Evolutionary conservation across 2,113 vertebrate species (phyloP).

Genomic region (Gymnogyps californianus): DNA sequence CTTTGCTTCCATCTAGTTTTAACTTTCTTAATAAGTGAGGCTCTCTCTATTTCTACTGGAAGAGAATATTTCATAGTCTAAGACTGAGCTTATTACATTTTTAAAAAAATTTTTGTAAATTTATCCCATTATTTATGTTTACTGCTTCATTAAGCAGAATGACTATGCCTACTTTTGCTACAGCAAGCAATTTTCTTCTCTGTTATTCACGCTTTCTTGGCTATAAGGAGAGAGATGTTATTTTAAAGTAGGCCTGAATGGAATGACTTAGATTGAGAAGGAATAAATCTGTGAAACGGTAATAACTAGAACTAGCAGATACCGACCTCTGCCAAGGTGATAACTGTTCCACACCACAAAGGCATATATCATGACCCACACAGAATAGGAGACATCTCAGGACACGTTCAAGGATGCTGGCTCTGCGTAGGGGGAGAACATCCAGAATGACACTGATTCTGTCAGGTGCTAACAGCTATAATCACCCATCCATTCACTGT

Average conservation of each 20-base stretch:
- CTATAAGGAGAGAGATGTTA: not conserved
- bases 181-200: not conserved
- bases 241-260: not conserved
- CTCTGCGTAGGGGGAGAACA: not conserved
- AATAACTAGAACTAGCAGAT: not conserved
- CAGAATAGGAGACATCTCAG: not conserved
- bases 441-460: not conserved
- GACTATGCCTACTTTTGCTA: not conserved
- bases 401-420: not conserved
- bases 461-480: not conserved
- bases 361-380: not conserved
- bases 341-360: not conserved
- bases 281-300: not conserved
- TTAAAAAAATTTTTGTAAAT: not conserved
- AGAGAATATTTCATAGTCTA: not conserved
- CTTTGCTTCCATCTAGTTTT: constrained; percentile 56
- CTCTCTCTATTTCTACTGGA: not conserved
- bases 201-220: not conserved
- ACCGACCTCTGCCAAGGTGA: not conserved
- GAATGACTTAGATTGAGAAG: not conserved
- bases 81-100: not conserved
- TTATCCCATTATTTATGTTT: not conserved
- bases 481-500: not conserved
- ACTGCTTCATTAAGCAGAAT: not conserved
- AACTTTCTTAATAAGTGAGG: not conserved